A percentile compares a stretch with the other conserved stretches of the same genome.
Conservation (phyloP, 2,113 vertebrate genomes). For the Pangasianodon hypophthalmus region DNA sequence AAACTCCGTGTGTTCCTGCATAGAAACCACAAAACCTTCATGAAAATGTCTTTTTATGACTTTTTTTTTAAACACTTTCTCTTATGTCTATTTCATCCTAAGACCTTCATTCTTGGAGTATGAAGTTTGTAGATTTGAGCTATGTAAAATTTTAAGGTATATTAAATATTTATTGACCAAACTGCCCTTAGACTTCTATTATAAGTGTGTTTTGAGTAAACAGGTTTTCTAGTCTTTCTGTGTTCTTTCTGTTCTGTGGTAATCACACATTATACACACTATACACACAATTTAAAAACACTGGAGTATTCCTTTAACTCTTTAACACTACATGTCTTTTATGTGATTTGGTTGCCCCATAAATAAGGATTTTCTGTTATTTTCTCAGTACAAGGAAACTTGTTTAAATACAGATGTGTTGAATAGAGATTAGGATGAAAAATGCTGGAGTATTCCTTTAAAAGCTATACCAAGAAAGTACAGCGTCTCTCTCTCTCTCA, state of each 20-base stretch:
- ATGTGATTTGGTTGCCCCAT: not conserved
- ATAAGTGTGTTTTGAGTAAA: not conserved
- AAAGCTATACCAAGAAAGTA: not conserved
- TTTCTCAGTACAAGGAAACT: not conserved
- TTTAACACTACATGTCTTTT: not conserved
- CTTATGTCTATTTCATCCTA: not conserved
- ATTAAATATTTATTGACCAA: not conserved
- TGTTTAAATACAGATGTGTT: not conserved
- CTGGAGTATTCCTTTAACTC: not conserved
- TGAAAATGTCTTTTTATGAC: too few species aligned
- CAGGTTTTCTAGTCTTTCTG: not conserved
- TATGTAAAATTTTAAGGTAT: not conserved
- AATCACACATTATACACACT: not conserved
- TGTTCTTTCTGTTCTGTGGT: not conserved
- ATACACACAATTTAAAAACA: not conserved
- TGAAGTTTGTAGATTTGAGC: not conserved
- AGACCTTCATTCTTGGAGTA: not conserved
- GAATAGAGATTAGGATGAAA: not conserved
- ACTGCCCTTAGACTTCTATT: not conserved
- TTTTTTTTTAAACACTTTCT: not conserved
- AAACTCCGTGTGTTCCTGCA: not conserved
- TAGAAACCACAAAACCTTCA: not conserved
- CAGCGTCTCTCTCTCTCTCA: slow-evolving; percentile 66
- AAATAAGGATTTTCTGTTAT: not conserved
- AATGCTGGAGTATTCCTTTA: not conserved